These are phyloP conservation scores for Castor canadensis DNA, from an alignment of 2,113 vertebrate species.

Conservation along the genomic window DNA sequence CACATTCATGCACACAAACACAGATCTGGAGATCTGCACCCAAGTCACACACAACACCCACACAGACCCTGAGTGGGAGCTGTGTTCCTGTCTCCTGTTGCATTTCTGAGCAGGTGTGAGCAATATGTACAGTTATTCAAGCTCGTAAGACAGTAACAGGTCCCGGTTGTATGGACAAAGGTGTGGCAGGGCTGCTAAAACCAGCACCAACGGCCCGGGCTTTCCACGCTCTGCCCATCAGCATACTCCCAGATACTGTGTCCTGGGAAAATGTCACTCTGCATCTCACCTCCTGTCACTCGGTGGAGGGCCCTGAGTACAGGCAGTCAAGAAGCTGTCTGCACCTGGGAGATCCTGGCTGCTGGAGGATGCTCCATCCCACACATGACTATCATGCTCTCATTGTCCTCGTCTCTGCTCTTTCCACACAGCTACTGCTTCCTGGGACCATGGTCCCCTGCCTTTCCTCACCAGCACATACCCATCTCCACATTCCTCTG, in stretches of 20 bases:
- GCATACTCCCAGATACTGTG: fast-evolving
- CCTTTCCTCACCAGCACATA: too few species aligned
- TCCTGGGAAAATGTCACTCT: background rate
- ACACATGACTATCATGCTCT: fast-evolving
- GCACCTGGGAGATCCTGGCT: background rate
- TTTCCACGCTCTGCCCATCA: background rate
- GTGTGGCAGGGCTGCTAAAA: background rate
- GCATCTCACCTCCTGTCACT: background rate
- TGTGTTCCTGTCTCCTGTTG: background rate
- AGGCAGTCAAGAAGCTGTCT: background rate
- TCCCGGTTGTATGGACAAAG: background rate
- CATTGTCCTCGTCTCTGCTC: background rate
- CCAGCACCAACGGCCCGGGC: fast-evolving
- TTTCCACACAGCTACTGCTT: background rate
- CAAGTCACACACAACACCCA: background rate
- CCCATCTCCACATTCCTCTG: background rate
- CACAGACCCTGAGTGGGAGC: slow-evolving; percentile 5
- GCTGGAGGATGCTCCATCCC: fast-evolving
- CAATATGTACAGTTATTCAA: slow-evolving; percentile 43
- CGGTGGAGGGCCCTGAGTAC: background rate
- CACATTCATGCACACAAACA: background rate
- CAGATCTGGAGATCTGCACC: background rate
- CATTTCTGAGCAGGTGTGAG: slow-evolving; percentile 60
- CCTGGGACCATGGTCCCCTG: background rate
- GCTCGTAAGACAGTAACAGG: slow-evolving; percentile 10